phyloP scores from a whole-genome alignment of 2,113 vertebrate species.

The Garra rufa region DNA sequence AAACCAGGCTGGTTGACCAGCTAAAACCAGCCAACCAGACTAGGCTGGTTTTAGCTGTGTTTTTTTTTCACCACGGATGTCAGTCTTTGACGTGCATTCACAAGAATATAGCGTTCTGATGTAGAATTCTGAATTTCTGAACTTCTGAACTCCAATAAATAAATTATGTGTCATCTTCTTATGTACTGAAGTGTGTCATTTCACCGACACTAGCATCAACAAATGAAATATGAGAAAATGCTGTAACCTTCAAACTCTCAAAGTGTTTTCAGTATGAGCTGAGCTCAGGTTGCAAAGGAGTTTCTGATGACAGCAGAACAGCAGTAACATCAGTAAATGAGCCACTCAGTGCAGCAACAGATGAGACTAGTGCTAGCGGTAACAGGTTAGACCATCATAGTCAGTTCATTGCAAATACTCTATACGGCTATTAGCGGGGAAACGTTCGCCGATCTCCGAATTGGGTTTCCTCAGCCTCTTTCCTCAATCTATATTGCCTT shows the following conservation, averaged over 20 bases:
- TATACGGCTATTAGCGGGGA: neutral
- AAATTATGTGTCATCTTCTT: neutral
- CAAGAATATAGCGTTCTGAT: too few species aligned
- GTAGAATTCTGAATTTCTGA: neutral
- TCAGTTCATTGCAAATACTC: slow-evolving; percentile 4
- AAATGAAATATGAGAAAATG: neutral
- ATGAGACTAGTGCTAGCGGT: neutral
- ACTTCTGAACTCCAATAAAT: neutral
- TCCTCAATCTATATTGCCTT: slow-evolving; percentile 48
- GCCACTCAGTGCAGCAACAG: neutral
- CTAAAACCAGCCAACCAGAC: too few species aligned
- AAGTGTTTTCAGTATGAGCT: neutral
- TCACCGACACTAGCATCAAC: neutral
- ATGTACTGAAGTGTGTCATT: neutral
- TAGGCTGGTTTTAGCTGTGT: too few species aligned
- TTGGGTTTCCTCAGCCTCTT: slow-evolving; percentile 10
- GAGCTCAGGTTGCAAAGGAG: neutral
- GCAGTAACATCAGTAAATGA: slow-evolving; percentile 33
- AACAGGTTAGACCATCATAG: slow-evolving; percentile 28
- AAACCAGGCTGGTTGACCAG: too few species aligned
- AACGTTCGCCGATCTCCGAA: neutral
- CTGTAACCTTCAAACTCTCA: neutral
- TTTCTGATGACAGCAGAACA: neutral
- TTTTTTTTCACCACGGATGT: too few species aligned
- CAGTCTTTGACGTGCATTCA: too few species aligned